Conservation (phyloP, 2,113 vertebrate species). For the Laticauda laticaudata region DNA sequence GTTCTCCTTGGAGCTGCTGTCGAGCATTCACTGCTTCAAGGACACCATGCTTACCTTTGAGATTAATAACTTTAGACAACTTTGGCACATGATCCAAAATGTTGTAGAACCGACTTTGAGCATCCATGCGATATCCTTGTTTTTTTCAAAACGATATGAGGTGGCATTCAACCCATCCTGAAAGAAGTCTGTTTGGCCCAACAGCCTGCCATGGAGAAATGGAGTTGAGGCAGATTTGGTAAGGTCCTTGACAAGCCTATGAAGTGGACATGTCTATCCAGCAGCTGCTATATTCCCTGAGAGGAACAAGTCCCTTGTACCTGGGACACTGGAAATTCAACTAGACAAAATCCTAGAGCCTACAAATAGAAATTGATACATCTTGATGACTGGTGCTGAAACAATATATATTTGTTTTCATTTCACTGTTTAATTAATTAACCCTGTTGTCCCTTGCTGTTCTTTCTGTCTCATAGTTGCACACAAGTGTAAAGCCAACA, state of each 20-base stretch:
- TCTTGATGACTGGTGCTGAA: not conserved
- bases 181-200: not conserved
- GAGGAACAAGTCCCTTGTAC: not conserved
- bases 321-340: not conserved
- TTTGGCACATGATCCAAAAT: not conserved
- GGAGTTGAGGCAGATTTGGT: rapidly evolving
- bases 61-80: constrained; percentile 4
- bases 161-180: constrained; percentile 6
- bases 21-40: not conserved
- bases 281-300: rapidly evolving
- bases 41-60: not conserved
- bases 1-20: not conserved
- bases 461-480: constrained; percentile 18
- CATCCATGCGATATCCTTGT: not conserved
- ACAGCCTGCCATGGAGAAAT: not conserved
- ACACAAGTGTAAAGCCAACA: constrained; percentile 9
- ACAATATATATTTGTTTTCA: constrained; percentile 29
- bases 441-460: not conserved
- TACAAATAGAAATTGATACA: constrained; percentile 1
- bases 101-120: not conserved
- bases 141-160: not conserved
- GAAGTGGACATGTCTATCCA: not conserved
- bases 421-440: not conserved
- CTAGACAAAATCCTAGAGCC: not conserved
- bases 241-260: not conserved